These are phyloP conservation scores for Spea multiplicata DNA, from an alignment of 2,113 vertebrate genomes.

Conservation along the genomic window DNA sequence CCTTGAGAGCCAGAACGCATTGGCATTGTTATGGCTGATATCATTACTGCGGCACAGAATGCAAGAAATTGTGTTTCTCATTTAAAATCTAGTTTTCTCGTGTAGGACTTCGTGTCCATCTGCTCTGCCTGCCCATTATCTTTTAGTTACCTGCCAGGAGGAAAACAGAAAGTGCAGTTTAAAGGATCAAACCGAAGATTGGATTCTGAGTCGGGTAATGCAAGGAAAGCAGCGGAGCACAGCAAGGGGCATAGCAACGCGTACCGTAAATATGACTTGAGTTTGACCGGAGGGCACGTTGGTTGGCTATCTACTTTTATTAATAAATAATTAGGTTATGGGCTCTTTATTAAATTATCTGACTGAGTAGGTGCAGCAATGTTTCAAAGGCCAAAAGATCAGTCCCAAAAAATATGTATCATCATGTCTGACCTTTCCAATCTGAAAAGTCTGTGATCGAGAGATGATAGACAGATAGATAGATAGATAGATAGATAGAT, in stretches of 20 bases:
- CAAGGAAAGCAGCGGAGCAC: constrained; percentile 11
- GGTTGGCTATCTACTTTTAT: background rate
- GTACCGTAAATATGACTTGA: background rate
- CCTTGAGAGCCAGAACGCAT: constrained; percentile 2
- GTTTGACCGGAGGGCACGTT: background rate
- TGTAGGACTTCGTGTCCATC: background rate
- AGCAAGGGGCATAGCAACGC: background rate
- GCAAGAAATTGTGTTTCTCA: constrained; percentile 19
- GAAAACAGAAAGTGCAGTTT: constrained; percentile 21
- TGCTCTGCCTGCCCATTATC: constrained; percentile 9
- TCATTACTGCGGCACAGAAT: background rate
- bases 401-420: too few species aligned
- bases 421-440: too few species aligned
- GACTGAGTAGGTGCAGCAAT: background rate
- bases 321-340: too few species aligned
- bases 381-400: too few species aligned
- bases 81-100: constrained; percentile 17
- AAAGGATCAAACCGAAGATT: constrained; percentile 35
- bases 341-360: background rate
- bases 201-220: constrained; percentile 25
- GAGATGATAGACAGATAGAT: too few species aligned
- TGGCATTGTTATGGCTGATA: constrained; percentile 24
- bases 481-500: too few species aligned
- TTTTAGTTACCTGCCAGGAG: background rate
- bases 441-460: too few species aligned